Evolutionary conservation across 2,797 vertebrate genomes (phyloP), one percentile per base, ranked within the genome.

Genomic region (Chelon labrosus): DNA sequence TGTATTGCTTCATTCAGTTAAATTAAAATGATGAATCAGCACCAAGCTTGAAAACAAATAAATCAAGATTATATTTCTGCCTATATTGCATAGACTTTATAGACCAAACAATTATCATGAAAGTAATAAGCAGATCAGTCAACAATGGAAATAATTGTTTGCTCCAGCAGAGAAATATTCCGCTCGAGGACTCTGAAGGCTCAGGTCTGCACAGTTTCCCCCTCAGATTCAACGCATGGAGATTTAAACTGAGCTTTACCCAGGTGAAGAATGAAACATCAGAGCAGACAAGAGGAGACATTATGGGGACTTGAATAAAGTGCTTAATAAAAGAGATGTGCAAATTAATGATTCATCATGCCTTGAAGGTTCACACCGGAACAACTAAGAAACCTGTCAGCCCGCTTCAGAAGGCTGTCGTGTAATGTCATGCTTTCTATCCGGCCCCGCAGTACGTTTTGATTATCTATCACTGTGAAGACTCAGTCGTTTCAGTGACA

Each of bases 391-490:
- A 83, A 75, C 77, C 55, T 70, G 79, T 79, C 83, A 84, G 22
- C 70, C 37, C 64, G 49, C 82, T 80, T 83, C 76, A 79, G 68
- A 88, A 27, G 56, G 53, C 80, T 71, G 79, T 67, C 78, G 78
- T 84, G 77, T 84, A 83, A 77, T 73, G 85, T 83, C 85, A 64
- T 71, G 79, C 85, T 38, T 63, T 75, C 77, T 61, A 63, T 63
- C 65, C 49, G 13, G 62, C 73, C 70, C 72, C 51, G 66, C 79
- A 66, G 52, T 47, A 63, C 62, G 66, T 77, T 88, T 85, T 90
- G 85, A 90, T 89, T 87, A 85, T 84, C 88, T 70, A 88, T 91
- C 88, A 85, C 66, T 82, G 77, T 82, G 85, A 88, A 70, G 77
- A 77, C 76, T 80, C 65, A 66, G 84, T 87, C 85, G 85, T 84